phyloP scores from a whole-genome alignment of 2,888 invertebrate genomes.

The Synanthedon tipuliformis region DNA sequence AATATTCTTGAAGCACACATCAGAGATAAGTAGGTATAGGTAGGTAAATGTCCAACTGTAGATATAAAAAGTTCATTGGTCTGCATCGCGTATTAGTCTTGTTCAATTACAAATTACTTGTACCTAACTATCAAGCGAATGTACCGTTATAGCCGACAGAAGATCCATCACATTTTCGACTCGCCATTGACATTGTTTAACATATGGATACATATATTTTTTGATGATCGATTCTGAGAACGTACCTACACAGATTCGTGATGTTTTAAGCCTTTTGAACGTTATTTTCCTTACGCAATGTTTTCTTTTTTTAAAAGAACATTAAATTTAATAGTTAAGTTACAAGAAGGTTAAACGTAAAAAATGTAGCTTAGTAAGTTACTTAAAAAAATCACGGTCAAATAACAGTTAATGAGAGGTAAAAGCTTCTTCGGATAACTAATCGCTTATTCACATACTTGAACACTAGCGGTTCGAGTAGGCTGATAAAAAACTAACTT shows the following conservation, averaged over 20 bases:
- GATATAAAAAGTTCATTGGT: not conserved
- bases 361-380: conserved; percentile 28
- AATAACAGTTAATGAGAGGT: conserved; percentile 57
- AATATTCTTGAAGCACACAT: too few relatives aligned
- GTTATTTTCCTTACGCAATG: too few relatives aligned
- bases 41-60: too few relatives aligned
- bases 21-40: too few relatives aligned
- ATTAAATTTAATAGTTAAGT: too few relatives aligned
- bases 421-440: conserved; percentile 52
- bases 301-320: too few relatives aligned
- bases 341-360: conserved; percentile 14
- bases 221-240: conserved; percentile 13
- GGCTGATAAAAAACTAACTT: conserved; percentile 18
- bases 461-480: conserved; percentile 5
- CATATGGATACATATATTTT: conserved; percentile 15
- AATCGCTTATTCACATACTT: conserved; percentile 13
- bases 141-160: conserved; percentile 31
- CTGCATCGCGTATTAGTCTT: not conserved
- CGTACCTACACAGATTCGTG: not conserved
- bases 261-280: too few relatives aligned
- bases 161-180: conserved; percentile 30
- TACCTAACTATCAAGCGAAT: conserved; percentile 26
- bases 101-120: conserved; percentile 7
- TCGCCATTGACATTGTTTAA: conserved; percentile 31
- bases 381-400: conserved; percentile 38